phyloP scores from a whole-genome alignment of 2,888 invertebrate species.

The Ochropleura plecta region DNA sequence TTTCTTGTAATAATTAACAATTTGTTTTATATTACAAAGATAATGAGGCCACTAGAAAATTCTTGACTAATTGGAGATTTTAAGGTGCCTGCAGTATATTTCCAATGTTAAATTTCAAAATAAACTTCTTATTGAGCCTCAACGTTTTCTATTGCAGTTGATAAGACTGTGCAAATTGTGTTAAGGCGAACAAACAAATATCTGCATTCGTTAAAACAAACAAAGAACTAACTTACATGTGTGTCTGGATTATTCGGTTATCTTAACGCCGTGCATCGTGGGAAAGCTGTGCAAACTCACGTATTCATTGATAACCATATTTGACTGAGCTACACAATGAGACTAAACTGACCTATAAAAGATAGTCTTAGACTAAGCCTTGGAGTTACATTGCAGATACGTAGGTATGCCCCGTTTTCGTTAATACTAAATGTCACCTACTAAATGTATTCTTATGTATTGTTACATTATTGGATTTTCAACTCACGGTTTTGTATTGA shows the following conservation, averaged over 20 bases:
- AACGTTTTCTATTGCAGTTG: neutral
- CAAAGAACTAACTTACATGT: neutral
- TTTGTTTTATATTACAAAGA: neutral
- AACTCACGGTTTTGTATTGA: neutral
- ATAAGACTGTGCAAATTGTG: neutral
- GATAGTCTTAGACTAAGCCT: neutral
- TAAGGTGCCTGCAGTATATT: neutral
- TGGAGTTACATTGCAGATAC: neutral
- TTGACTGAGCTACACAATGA: neutral
- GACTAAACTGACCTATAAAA: neutral
- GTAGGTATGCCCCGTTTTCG: neutral
- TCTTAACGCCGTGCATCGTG: neutral
- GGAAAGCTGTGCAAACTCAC: neutral
- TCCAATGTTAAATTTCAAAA: neutral
- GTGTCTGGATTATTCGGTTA: neutral
- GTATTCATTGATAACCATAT: neutral
- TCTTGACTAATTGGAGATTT: slow-evolving; percentile 1
- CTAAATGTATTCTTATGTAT: neutral
- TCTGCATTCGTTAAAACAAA: neutral
- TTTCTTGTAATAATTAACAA: slow-evolving; percentile 1
- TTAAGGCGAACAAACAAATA: neutral
- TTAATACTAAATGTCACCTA: neutral
- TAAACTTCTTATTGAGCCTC: neutral
- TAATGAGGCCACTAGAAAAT: neutral
- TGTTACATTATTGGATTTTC: neutral